Base-by-base conservation (phyloP, 2,113 vertebrate genomes). In the Marmota flaviventris region DNA sequence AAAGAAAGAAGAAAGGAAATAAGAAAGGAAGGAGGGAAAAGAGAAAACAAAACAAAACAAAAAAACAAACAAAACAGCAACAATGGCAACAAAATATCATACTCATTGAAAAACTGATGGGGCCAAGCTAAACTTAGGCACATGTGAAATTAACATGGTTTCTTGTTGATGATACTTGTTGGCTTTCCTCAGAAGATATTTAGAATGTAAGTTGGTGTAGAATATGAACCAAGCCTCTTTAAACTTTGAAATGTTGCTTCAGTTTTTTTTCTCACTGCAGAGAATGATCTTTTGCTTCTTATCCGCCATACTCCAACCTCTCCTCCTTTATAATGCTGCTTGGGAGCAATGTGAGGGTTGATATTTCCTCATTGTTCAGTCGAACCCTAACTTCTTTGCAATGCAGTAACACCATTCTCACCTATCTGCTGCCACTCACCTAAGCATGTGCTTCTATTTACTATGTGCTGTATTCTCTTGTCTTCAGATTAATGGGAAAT, bases 181-280 rank as follows among this genome's bases (percentile, higher is more conserved):
- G 32, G 34, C 89, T 92, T 96, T 27, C 48, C 14, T 70, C 45
- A 73, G 32, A 65, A 18, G n/a, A 63, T 88, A 53, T 85, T 96
- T 91, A 27, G 42, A 92, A 53, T 69, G 34, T 56, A 34, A 32
- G 18, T 32, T 32, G 6, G n/a, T 56, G 6, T 92, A 37, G 4
- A 95, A 5, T 87, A 48, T 75, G n/a, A n/a, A 13, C 37, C 29
- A 83, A 34, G 18, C 10, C 6, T 95, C 22, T 81, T 83, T 83
- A 72, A 69, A 17, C 7, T 87, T 53, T 94, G 29, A 93, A 87
- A 94, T 89, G 5, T 67, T 92, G 12, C 32, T 61, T 85, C 4
- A 75, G 3, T 58, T 25, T 22, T 42, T 42, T 95, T 93, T 91
- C 45, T 94, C 11, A 34, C 25, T 85, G 73, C 3, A 78, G 9